Evolutionary conservation across 2,113 vertebrate genomes (phyloP).

Genomic region (Puntigrus tetrazona): DNA sequence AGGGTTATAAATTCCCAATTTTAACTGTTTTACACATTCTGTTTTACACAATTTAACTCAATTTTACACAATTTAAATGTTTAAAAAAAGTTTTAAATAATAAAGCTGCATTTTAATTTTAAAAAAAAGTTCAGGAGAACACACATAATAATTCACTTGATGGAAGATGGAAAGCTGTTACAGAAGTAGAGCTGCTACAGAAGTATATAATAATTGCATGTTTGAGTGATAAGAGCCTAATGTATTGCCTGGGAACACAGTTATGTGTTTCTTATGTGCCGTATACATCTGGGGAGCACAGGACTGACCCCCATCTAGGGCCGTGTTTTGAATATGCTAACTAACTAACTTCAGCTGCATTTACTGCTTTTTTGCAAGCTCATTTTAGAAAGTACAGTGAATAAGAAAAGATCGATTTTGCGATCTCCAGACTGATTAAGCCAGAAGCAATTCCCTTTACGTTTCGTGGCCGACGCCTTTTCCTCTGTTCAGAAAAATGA

Average conservation of each 20-base stretch:
- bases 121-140: too few relatives aligned
- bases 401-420: slow-evolving; percentile 41
- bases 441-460: slow-evolving; percentile 51
- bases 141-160: too few relatives aligned
- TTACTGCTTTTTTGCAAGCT: neutral
- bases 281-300: neutral
- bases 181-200: too few relatives aligned
- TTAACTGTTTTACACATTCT: too few relatives aligned
- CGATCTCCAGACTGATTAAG: slow-evolving; percentile 65
- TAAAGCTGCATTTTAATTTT: too few relatives aligned
- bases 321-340: neutral
- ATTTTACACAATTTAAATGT: too few relatives aligned
- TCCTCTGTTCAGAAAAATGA: slow-evolving; percentile 61
- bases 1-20: too few relatives aligned
- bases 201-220: too few relatives aligned
- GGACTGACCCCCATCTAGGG: neutral
- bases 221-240: too few relatives aligned
- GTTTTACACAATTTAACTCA: too few relatives aligned
- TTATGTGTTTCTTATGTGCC: neutral
- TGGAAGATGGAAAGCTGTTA: neutral
- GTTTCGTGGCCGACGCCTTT: slow-evolving; percentile 52
- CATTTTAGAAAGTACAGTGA: neutral
- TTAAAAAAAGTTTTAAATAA: too few relatives aligned
- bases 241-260: neutral
- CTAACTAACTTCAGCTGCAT: neutral